Base-by-base conservation (phyloP, 2,113 vertebrate species). In the Xiphias gladius region DNA sequence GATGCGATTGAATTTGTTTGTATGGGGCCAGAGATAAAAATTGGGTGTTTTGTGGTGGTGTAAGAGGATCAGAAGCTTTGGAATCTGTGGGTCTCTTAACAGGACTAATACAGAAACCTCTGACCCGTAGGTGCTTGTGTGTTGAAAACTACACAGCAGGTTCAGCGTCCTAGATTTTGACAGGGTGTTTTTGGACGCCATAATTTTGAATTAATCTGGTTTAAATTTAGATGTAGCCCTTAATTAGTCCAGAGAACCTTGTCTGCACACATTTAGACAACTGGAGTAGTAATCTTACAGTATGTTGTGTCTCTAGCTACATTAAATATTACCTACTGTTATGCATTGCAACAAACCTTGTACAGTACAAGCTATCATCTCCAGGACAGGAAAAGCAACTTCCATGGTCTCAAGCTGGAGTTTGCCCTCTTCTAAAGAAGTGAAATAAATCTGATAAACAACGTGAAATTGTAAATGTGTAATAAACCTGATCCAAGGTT, bases 51-150 rank as follows among this genome's bases (percentile, higher is more conserved):
- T 41, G 63, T 57, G 10, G 66, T 94, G 90, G 93, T 92, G 89
- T 93, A 92, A 93, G 76, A 76, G 80, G 89, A 91, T 93, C 87
- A 91, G 85, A 86, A 61, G 88, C 87, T 87, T 70, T 90, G 79
- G 77, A 82, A 76, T 84, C 73, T 87, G 77, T 52, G 57, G 54
- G 28, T 86, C 88, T 89, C 79, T 58, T 82, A 87, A 84, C 76
- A 68, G 67, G 69, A 69, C 67, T 73, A 70, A 84, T 66, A 37
- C 58, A 70, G 65, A 73, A 84, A 85, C 62, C 48, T 67, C 84
- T 78, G 54, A 64, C 30, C 46, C 46, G 1, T 41, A 57, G 52
- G 72, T 82, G 69, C 43, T 62, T 4, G 12, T 70, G 75, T 79
- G 65, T 67, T 77, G 62, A 37, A 75, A 67, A 67, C 43, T 11